Evolutionary conservation across 2,888 invertebrate genomes (phyloP), one percentile per base, ranked within the genome.

Genomic region (Ophion costatus): DNA sequence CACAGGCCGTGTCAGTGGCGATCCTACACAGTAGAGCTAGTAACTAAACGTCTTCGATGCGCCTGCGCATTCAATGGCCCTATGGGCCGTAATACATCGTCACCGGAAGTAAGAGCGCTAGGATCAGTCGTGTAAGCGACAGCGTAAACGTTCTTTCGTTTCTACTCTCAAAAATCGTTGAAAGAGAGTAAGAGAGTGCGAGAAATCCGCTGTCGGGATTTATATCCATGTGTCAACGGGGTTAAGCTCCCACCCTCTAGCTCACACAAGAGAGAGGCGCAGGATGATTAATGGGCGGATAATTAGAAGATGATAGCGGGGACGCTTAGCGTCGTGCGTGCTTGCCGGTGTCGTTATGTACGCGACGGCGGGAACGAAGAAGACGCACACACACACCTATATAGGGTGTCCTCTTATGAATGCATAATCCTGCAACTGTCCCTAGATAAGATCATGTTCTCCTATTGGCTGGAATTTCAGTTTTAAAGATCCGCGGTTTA

Each of bases 221-320:
- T 81, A 74, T 80, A 70, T 42, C 69, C 84, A 81, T 81, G 56
- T 78, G 84, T 84, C 81, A 81, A 81, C 81, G 84, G 83, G 77
- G 83, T 83, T 83, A 67, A 82, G 67, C 64, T 76, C 61, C 22
- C 51, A 59, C 59, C 38, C 45, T 57, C 59, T 57, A 57, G 42
- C 29, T 66, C 56, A 33, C 63, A 61, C 63, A 20, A 71, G 56
- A 57, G 24, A 17, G 56, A 56, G 7, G 29, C 5, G 14, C 88
- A 87, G 88, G 89, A 91, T 92, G 93, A 93, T 91, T 91, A 93
- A 93, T 92, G 90, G 89, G 88, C 90, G 89, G 92, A 93, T 92
- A 92, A 93, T 93, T 93, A 92, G 92, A 91, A 91, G 92, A 90
- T 91, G 92, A 93, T 91, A 89, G 88, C 86, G 87, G 76, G 83